These are phyloP conservation scores for Sula dactylatra DNA, from an alignment of 2,113 vertebrate species.

Conservation along the genomic window DNA sequence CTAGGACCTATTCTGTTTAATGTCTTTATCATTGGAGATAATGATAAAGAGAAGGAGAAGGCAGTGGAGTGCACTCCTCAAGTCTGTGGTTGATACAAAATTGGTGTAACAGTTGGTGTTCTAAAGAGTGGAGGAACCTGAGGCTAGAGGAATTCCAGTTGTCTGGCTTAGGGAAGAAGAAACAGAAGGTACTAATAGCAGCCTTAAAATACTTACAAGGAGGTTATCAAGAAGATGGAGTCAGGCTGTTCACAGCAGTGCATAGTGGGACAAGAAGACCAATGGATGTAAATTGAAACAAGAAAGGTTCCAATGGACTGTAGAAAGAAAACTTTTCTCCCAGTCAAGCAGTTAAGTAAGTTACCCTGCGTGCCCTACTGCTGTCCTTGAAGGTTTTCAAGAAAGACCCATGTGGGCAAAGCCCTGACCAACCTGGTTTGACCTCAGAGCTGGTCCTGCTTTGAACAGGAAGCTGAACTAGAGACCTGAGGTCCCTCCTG, in stretches of 20 bases:
- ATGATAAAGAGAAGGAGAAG: no score
- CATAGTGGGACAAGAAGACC: neutral
- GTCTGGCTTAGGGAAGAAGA: neutral
- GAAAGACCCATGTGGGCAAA: neutral
- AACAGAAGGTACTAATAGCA: neutral
- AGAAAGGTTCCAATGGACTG: neutral
- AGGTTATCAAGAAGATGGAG: neutral
- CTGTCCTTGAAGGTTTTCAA: neutral
- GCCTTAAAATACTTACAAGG: neutral
- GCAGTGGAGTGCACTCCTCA: neutral
- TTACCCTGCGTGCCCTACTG: rapidly evolving
- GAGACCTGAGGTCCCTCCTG: neutral
- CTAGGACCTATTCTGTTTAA: neutral
- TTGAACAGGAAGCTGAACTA: neutral
- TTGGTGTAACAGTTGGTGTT: neutral
- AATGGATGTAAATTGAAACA: neutral
- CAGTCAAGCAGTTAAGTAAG: neutral
- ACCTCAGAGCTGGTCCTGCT: neutral
- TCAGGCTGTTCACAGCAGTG: neutral
- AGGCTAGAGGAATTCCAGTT: neutral
- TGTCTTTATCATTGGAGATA: neutral
- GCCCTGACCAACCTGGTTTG: neutral
- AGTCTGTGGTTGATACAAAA: neutral
- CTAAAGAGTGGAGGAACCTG: neutral
- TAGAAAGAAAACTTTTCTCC: neutral